Conservation (phyloP, 2,113 vertebrate species). For the Aldabrachelys gigantea region DNA sequence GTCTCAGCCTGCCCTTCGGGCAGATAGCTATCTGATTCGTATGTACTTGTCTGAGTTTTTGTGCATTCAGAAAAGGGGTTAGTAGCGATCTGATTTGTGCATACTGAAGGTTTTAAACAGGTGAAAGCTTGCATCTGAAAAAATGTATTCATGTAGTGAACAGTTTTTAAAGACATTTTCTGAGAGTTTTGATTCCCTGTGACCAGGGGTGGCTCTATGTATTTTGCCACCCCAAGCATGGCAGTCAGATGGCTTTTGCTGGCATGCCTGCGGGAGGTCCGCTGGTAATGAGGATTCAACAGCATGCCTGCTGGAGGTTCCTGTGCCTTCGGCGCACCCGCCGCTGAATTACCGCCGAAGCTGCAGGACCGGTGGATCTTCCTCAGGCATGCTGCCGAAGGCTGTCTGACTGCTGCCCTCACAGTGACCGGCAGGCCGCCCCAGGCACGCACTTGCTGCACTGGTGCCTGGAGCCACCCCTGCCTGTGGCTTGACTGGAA, state of each 20-base stretch:
- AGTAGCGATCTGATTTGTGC: neutral
- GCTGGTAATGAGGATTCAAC: too few relatives aligned
- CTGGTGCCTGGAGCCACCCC: neutral
- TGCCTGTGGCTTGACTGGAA: neutral
- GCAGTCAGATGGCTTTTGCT: too few relatives aligned
- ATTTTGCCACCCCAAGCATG: too few relatives aligned
- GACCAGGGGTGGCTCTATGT: neutral
- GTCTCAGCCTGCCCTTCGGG: neutral
- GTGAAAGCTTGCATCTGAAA: neutral
- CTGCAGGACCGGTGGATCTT: too few relatives aligned
- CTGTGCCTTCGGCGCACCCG: too few relatives aligned
- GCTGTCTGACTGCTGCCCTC: too few relatives aligned
- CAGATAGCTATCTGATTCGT: neutral
- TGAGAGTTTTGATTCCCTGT: neutral
- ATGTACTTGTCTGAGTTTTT: neutral
- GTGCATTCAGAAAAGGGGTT: neutral
- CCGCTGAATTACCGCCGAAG: too few relatives aligned
- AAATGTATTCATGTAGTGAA: fast-evolving
- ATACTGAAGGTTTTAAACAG: neutral
- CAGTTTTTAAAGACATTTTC: neutral
- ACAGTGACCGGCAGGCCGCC: too few relatives aligned
- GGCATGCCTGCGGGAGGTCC: too few relatives aligned
- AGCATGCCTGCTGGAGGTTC: too few relatives aligned
- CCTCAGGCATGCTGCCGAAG: too few relatives aligned
- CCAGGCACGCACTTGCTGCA: too few relatives aligned